Evolutionary conservation across 2,113 vertebrate genomes (phyloP).

Genomic region (Tachycineta bicolor): DNA sequence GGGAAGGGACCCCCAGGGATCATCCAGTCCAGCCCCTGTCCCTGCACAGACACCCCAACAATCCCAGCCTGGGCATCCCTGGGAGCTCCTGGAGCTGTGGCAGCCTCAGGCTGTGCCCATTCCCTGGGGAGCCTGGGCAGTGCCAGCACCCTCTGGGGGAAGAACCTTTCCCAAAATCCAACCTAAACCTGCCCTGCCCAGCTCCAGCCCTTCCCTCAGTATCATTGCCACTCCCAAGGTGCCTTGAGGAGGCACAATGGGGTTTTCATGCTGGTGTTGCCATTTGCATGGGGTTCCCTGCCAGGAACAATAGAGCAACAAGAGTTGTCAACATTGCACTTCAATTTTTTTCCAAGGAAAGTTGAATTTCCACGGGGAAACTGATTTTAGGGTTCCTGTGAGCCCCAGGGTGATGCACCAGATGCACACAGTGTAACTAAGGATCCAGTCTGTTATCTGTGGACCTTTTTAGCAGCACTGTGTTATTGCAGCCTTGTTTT

Average conservation of each 20-base stretch:
- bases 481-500: not conserved
- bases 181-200: accelerated
- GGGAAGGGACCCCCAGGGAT: not conserved
- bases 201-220: not conserved
- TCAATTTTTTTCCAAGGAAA: not conserved
- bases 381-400: not conserved
- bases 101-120: not conserved
- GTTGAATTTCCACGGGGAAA: not conserved
- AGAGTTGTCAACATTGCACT: not conserved
- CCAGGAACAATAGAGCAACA: not conserved
- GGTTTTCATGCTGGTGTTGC: not conserved
- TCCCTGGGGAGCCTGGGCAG: not conserved
- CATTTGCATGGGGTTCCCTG: accelerated
- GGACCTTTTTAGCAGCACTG: not conserved
- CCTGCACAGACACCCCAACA: not conserved
- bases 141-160: not conserved
- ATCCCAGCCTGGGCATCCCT: not conserved
- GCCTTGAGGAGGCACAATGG: not conserved
- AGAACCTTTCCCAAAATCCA: not conserved
- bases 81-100: not conserved
- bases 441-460: not conserved
- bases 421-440: not conserved
- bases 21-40: accelerated
- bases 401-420: not conserved
- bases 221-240: not conserved